Base-by-base conservation (phyloP, 2,888 invertebrate species). In the Ennomos fuscantarius region DNA sequence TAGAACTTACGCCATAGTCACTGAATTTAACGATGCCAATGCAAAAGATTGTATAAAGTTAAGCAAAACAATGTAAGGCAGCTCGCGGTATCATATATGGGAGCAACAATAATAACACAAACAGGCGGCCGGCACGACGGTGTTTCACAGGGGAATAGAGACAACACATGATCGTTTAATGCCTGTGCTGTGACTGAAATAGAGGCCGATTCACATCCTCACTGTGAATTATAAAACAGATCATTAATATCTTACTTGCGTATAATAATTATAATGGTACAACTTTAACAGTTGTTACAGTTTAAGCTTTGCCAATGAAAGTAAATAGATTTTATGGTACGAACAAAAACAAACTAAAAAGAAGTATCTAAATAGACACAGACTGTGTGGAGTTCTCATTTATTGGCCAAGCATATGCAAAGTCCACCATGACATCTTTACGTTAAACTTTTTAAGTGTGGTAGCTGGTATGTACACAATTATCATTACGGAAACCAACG, bases 101-200 rank as follows among this genome's bases (percentile, higher is more conserved):
- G 13, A 49, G 43, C 55, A 55, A 57, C 62, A 63, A 63, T 60
- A 46, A 42, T 40, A 33, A 35, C 37, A 59, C 55, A 53, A 51
- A 59, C 40, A 58, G 46, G 57, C 54, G 56, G 8, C 39, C n/a
- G 52, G 40, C 55, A 42, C 54, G 52, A 34, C 41, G 47, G 47
- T 41, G 46, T 40, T 32, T 43, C 57, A 32, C 61, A 45, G 33
- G 62, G 60, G 63, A 63, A 62, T 59, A 56, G 55, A 50, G 45
- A 15, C 36, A 42, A 48, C 65, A 63, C 60, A 62, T 67, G 67
- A 63, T 48, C 55, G n/a, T 15, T 39, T n/a, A 49, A 34, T 9
- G 41, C 48, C 35, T 44, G 24, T 24, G 24, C 24, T 44, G 36
- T 13, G 15, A 43, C 58, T 47, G 39, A 56, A 55, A 47, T 54